Percentiles rank a stretch among this genome's conserved stretches.
phyloP scores from a whole-genome alignment of 2,797 vertebrate species.

The Acanthornis magna region DNA sequence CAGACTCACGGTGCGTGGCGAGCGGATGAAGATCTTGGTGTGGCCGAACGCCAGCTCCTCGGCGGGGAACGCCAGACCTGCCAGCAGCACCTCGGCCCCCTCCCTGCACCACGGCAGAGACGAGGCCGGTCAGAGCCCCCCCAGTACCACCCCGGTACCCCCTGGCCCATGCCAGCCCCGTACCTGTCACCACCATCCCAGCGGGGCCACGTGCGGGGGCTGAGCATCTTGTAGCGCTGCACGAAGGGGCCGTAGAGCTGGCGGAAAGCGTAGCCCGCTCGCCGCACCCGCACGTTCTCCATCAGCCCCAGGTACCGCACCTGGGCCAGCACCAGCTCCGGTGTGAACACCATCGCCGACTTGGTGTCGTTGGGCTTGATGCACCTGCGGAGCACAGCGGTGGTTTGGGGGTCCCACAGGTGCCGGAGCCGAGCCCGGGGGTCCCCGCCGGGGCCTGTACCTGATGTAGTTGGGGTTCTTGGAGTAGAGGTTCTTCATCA shows the following conservation, averaged over 20 bases:
- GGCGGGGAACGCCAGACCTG: not conserved
- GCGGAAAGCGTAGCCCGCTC: constrained; percentile 79
- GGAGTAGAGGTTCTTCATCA: constrained; percentile 82
- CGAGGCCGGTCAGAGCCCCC: accelerated
- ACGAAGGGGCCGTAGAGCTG: constrained; percentile 75
- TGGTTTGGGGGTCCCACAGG: not conserved
- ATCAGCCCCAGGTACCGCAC: constrained; percentile 77
- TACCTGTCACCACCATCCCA: constrained; percentile 71
- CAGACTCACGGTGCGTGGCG: constrained; percentile 74
- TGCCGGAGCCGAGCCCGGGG: accelerated
- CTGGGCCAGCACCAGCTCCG: constrained; percentile 69
- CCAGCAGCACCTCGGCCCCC: constrained; percentile 60
- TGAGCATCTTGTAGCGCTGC: constrained; percentile 76
- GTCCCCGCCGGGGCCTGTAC: not conserved
- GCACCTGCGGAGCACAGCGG: constrained; percentile 51
- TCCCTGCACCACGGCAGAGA: not conserved
- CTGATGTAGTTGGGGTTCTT: constrained; percentile 84
- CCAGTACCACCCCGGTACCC: accelerated
- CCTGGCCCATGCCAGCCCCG: accelerated
- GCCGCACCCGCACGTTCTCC: constrained; percentile 79
- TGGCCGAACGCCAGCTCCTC: constrained; percentile 74
- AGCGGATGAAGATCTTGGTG: constrained; percentile 81
- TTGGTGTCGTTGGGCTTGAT: constrained; percentile 80
- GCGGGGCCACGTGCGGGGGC: constrained; percentile 71
- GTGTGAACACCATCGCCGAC: constrained; percentile 56